Conservation (phyloP, 2,888 invertebrate genomes). For the Caenorhabditis zanzibari region DNA sequence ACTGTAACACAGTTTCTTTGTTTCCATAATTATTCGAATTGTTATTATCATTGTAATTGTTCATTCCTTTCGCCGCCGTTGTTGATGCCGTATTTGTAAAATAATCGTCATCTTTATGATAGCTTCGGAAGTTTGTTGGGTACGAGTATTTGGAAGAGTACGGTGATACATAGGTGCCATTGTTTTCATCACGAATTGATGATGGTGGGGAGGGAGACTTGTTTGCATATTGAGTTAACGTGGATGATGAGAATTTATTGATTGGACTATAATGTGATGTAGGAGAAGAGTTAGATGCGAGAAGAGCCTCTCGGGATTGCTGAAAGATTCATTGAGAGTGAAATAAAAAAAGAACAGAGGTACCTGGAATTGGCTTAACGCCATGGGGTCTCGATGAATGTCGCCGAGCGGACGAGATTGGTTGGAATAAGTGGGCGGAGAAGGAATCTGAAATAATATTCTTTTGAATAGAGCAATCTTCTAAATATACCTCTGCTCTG, state of each 20-base stretch:
- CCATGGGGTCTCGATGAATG: constrained; percentile 78
- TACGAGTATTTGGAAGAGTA: constrained; percentile 64
- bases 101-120: constrained; percentile 67
- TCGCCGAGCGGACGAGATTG: constrained; percentile 80
- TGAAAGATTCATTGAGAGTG: constrained; percentile 14
- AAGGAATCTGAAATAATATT: constrained; percentile 66
- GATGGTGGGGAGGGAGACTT: constrained; percentile 49
- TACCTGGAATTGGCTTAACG: constrained; percentile 69
- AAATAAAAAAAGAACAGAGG: neutral
- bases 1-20: constrained; percentile 64
- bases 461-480: no score
- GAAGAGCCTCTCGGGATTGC: constrained; percentile 60
- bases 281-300: constrained; percentile 26
- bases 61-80: constrained; percentile 7
- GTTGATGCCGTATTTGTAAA: constrained; percentile 52
- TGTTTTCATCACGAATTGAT: constrained; percentile 27
- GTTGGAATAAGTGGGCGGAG: constrained; percentile 80
- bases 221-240: constrained; percentile 55
- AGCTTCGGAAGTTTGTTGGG: constrained; percentile 66
- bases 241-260: constrained; percentile 61
- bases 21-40: constrained; percentile 57
- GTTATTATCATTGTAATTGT: constrained; percentile 50
- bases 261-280: constrained; percentile 49
- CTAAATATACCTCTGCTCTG: constrained; percentile 77
- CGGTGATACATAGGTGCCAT: constrained; percentile 54